Evolutionary conservation across 2,797 vertebrate genomes (phyloP).

Genomic region (Falco rusticolus): DNA sequence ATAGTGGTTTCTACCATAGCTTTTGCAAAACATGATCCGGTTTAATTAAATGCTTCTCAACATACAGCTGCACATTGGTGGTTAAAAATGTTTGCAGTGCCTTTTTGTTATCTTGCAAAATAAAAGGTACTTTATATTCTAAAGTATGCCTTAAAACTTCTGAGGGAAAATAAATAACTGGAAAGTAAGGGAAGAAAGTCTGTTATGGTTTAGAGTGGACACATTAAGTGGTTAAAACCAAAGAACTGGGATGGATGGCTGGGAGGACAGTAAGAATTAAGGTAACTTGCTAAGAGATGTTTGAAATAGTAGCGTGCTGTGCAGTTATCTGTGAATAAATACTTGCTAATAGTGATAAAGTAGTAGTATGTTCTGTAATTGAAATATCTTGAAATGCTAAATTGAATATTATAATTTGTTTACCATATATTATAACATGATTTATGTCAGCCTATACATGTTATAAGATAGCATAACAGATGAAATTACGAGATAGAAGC

Average conservation of each 20-base stretch:
- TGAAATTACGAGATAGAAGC: background rate
- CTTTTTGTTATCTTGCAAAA: background rate
- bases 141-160: background rate
- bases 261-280: background rate
- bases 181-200: background rate
- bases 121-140: background rate
- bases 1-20: background rate
- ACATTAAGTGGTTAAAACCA: rapidly evolving
- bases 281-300: background rate
- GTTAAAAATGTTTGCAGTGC: background rate
- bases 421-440: background rate
- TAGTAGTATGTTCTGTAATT: background rate
- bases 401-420: background rate
- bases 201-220: background rate
- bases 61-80: rapidly evolving
- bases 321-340: background rate
- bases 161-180: background rate
- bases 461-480: background rate
- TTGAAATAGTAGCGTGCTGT: background rate
- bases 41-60: background rate
- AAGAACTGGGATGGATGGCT: background rate
- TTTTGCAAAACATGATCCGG: background rate
- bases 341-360: background rate
- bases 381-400: background rate
- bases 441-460: background rate